These are phyloP conservation scores for Philereme transversata DNA, from an alignment of 2,888 invertebrate genomes.

Conservation along the genomic window DNA sequence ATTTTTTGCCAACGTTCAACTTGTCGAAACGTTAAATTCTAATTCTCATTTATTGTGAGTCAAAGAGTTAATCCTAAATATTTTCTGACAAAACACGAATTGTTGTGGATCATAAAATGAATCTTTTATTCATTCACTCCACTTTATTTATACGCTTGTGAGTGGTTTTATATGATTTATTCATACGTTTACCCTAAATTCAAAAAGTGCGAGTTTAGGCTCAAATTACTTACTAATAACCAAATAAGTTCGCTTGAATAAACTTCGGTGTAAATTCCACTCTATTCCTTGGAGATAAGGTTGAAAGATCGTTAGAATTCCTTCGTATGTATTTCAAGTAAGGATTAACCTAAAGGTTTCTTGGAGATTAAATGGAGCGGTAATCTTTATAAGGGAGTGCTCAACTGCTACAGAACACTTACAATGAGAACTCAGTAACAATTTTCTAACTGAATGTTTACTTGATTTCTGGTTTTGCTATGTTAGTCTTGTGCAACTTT, in stretches of 20 bases:
- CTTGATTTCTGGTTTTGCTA: no score
- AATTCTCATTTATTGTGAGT: no score
- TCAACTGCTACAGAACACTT: slow-evolving; percentile 14
- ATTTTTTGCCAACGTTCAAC: no score
- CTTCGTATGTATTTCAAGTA: slow-evolving; percentile 14
- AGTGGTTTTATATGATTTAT: slow-evolving; percentile 9
- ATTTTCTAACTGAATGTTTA: slow-evolving; percentile 1
- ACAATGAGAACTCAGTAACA: slow-evolving; percentile 5
- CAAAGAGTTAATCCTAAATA: no score
- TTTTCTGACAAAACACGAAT: not conserved
- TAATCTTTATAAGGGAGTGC: slow-evolving; percentile 17
- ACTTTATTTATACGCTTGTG: not conserved
- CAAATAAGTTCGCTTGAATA: slow-evolving; percentile 10
- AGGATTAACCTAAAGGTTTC: slow-evolving; percentile 23
- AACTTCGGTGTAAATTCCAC: slow-evolving; percentile 2
- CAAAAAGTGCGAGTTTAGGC: slow-evolving; percentile 3
- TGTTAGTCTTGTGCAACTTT: no score
- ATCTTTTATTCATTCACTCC: not conserved
- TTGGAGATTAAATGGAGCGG: slow-evolving; percentile 23
- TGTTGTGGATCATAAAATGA: not conserved
- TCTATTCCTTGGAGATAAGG: slow-evolving; percentile 3
- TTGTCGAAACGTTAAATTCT: no score
- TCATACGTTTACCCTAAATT: slow-evolving; percentile 5
- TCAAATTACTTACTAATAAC: slow-evolving; percentile 11
- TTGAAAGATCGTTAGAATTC: not conserved